These are phyloP conservation scores for Euura lappo DNA, from an alignment of 1,140 invertebrate genomes.

Conservation along the genomic window DNA sequence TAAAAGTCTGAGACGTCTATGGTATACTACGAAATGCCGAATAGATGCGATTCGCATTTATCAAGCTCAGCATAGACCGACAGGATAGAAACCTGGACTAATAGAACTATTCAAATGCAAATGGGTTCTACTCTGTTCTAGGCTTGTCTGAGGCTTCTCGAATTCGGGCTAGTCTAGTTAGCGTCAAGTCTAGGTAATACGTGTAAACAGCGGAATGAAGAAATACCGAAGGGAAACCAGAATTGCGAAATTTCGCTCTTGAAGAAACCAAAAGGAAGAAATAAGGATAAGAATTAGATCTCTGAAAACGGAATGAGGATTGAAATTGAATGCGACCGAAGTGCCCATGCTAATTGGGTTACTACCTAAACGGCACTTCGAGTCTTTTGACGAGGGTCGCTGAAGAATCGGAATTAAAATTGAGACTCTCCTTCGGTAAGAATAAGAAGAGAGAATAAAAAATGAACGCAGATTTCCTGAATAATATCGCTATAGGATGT, in stretches of 20 bases:
- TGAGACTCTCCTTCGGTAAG: background rate
- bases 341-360: background rate
- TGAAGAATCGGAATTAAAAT: background rate
- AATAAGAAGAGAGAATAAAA: background rate
- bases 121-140: slow-evolving; percentile 20
- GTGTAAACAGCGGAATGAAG: background rate
- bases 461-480: background rate
- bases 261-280: too few relatives aligned
- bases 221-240: too few relatives aligned
- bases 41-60: background rate
- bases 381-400: background rate
- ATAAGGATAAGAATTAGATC: too few relatives aligned
- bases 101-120: slow-evolving; percentile 46
- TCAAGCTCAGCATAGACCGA: slow-evolving; percentile 9
- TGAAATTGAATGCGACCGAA: background rate
- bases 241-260: too few relatives aligned
- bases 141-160: background rate
- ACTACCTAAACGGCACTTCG: slow-evolving; percentile 2
- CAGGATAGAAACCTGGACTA: slow-evolving; percentile 35
- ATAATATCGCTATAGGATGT: background rate
- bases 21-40: background rate
- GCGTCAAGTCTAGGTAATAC: background rate
- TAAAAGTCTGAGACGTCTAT: background rate
- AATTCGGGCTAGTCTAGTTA: background rate
- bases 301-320: background rate